Conservation (phyloP, 2,797 vertebrate genomes). For the Heterohyrax brucei region DNA sequence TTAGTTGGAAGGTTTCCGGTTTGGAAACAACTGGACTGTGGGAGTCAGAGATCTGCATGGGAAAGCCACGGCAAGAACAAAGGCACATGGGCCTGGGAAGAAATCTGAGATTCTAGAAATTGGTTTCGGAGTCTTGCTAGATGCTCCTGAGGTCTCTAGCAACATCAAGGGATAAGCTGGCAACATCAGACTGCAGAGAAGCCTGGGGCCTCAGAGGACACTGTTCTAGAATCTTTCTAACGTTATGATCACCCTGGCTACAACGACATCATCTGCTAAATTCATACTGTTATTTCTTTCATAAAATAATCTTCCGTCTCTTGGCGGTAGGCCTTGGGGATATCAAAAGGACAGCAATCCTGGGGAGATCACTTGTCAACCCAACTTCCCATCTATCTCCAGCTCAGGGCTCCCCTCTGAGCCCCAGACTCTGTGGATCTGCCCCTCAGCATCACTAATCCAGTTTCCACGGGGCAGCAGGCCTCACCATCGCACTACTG, state of each 20-base stretch:
- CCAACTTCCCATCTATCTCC: neutral
- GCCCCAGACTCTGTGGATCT: neutral
- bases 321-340: neutral
- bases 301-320: neutral
- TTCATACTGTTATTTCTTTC: neutral
- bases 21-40: neutral
- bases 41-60: neutral
- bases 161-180: neutral
- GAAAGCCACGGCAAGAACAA: neutral
- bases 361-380: neutral
- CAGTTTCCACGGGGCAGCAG: neutral
- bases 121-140: rapidly evolving
- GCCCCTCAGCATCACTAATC: neutral
- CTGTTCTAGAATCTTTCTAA: neutral
- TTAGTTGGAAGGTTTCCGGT: neutral
- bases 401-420: neutral
- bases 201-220: rapidly evolving
- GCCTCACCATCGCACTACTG: neutral
- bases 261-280: neutral
- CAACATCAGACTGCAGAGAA: neutral
- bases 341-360: rapidly evolving
- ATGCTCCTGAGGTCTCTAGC: neutral
- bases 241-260: neutral
- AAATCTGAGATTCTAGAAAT: rapidly evolving
- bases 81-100: neutral